Evolutionary conservation across 2,113 vertebrate genomes (phyloP), one percentile per base, ranked within the genome.

Genomic region (Cichladusa arquata): DNA sequence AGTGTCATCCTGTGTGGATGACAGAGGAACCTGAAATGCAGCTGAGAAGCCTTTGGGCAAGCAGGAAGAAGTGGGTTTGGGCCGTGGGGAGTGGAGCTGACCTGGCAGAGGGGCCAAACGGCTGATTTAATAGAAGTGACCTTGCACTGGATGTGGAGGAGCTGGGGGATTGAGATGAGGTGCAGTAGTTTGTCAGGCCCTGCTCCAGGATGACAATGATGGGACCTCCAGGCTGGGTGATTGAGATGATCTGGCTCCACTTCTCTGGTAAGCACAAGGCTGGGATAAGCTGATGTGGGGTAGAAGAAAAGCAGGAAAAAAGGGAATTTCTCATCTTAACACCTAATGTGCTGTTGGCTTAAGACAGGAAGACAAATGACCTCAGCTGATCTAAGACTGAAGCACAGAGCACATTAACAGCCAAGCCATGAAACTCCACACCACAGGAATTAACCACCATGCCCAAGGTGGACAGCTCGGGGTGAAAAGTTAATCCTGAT

Each of bases 371-470:
- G 47, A 31, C 6, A 29, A 61, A 50, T 0, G 1, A 78, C 29
- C n/a, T 42, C 3, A 8, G 70, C 29, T 87, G 78, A 76, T 28
- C 25, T 22, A 13, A 70, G 60, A 62, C 5, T 0, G 1, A 31
- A 74, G 53, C 11, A 2, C 25, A 54, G 61, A 11, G 14, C 40
- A 13, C 23, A 28, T 12, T 0, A 0, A 29, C 44, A 83, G 67
- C 29, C 64, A 78, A 3, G 50, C 53, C 17, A 19, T 15, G 34
- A 48, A 53, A 81, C 34, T 65, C 12, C 0, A 2, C 0, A 0
- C 11, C 1, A 4, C 15, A 69, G 91, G 84, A 76, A 65, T 53
- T 6, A 23, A 34, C n/a, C 36, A 12, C 38, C 4, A 0, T 18
- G 28, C 10, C 2, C 29, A 24, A 50, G 45, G 54, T 25, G 81